A percentile compares a stretch with the other conserved stretches of the same genome.
Evolutionary conservation across 2,888 invertebrate genomes (phyloP).

Genomic region (Ectropis crepuscularia): DNA sequence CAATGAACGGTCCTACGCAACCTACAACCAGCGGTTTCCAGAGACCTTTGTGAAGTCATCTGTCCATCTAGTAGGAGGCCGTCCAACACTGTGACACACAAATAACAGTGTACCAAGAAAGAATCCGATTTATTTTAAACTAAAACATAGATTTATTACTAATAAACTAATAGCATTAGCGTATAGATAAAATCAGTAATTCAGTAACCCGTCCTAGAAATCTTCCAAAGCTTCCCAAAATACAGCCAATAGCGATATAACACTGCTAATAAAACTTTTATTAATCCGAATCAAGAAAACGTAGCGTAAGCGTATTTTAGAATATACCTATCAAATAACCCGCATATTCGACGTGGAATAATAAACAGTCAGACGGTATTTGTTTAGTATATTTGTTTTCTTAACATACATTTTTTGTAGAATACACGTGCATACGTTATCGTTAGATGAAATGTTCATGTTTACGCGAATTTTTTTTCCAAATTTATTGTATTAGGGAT

Average conservation of each 20-base stretch:
- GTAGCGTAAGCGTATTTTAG: conserved; percentile 26
- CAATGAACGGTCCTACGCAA: no score
- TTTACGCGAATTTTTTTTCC: conserved; percentile 37
- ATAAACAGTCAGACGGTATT: conserved; percentile 37
- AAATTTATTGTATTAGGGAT: conserved; percentile 37
- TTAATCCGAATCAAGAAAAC: conserved; percentile 26
- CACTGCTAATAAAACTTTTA: conserved; percentile 27
- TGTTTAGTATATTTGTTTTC: conserved; percentile 40
- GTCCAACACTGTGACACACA: no score
- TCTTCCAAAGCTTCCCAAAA: conserved; percentile 3
- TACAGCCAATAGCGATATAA: conserved; percentile 4
- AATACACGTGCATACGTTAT: conserved; percentile 34
- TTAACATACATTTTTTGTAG: conserved; percentile 44
- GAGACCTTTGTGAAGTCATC: no score
- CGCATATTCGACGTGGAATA: conserved; percentile 39
- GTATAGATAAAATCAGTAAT: neutral
- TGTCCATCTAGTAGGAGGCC: no score
- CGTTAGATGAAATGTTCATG: conserved; percentile 34
- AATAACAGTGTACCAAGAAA: no score
- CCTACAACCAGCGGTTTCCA: no score
- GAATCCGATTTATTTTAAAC: no score
- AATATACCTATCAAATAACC: conserved; percentile 35
- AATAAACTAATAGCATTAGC: no score
- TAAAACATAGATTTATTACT: no score
- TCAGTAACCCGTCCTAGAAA: conserved; percentile 1